Evolutionary conservation across 2,113 vertebrate genomes (phyloP).

Genomic region (Eulemur macaco): DNA sequence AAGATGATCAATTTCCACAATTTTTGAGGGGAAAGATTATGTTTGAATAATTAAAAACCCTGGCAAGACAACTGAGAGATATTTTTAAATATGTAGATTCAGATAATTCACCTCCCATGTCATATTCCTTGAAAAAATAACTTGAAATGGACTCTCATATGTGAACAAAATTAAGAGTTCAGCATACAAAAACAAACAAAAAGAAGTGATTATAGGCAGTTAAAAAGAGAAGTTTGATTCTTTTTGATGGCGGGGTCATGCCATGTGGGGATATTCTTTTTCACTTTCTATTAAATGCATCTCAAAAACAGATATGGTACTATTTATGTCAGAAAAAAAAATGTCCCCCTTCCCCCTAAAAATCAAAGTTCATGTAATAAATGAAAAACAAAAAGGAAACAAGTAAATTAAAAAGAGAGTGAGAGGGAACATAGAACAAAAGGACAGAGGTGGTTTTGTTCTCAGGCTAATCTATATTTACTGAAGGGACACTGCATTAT

Average conservation of each 20-base stretch:
- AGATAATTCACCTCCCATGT: background rate
- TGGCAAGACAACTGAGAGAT: background rate
- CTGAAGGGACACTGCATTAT: background rate
- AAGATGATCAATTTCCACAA: background rate
- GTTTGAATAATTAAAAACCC: background rate
- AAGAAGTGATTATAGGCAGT: background rate
- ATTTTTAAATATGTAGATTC: background rate
- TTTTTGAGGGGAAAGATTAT: background rate
- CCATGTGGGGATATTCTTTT: background rate
- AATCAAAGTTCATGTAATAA: background rate
- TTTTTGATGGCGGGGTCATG: background rate
- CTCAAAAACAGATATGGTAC: background rate
- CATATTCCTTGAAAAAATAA: background rate
- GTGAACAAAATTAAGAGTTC: background rate
- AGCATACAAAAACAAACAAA: background rate
- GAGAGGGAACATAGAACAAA: background rate
- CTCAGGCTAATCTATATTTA: slow-evolving; percentile 15
- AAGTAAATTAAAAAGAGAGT: background rate
- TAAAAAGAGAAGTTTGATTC: background rate
- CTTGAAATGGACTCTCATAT: background rate
- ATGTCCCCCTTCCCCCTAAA: background rate
- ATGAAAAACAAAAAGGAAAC: background rate
- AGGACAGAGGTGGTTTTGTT: background rate
- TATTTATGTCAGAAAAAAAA: background rate
- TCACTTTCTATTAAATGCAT: background rate